phyloP scores from a whole-genome alignment of 2,797 vertebrate genomes.

The Calcarius lapponicus region DNA sequence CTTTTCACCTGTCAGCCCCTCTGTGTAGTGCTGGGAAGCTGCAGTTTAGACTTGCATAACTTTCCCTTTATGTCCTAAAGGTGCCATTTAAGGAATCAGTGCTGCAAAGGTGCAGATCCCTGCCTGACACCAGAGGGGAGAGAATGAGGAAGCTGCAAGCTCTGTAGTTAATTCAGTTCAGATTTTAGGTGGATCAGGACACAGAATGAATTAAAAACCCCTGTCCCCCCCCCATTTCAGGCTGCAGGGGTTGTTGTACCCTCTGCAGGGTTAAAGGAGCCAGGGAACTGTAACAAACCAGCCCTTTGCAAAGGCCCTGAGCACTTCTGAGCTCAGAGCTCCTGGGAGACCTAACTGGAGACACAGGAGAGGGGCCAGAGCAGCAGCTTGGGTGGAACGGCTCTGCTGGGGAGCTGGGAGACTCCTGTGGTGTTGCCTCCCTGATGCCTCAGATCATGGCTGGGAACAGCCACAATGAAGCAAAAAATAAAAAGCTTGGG shows the following conservation, averaged over 20 bases:
- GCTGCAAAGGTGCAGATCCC: neutral
- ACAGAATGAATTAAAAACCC: neutral
- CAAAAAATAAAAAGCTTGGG: neutral
- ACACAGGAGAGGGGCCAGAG: neutral
- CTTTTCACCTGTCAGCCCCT: neutral
- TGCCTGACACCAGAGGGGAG: neutral
- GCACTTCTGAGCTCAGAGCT: neutral
- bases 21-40: neutral
- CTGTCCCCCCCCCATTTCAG: neutral
- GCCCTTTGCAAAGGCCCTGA: neutral
- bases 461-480: neutral
- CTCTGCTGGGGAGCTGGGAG: neutral
- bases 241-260: neutral
- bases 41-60: neutral
- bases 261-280: neutral
- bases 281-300: neutral
- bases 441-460: neutral
- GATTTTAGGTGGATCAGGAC: neutral
- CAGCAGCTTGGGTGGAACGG: neutral
- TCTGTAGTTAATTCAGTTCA: neutral
- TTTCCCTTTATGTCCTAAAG: neutral
- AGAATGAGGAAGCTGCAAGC: neutral
- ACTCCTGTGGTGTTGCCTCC: neutral
- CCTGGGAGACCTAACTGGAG: neutral
- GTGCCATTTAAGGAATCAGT: neutral